Evolutionary conservation across 2,113 vertebrate genomes (phyloP).

Genomic region (Serilophus lunatus): DNA sequence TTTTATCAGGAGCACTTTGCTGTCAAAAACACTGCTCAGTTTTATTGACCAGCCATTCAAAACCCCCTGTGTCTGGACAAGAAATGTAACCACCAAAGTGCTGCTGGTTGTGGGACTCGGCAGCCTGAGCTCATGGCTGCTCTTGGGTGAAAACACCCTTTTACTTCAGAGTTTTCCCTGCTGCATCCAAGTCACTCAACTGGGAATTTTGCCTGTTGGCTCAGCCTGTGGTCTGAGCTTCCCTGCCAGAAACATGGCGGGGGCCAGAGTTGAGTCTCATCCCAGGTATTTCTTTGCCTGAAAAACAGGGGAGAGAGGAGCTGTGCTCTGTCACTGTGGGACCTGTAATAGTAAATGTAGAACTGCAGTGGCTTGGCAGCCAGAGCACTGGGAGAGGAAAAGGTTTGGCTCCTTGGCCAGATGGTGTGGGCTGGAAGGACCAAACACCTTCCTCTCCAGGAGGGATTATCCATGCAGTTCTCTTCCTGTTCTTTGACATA

Average conservation of each 20-base stretch:
- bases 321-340: not conserved
- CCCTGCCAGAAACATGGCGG: not conserved
- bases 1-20: not conserved
- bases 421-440: not conserved
- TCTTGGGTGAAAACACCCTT: not conserved
- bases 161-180: not conserved
- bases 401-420: not conserved
- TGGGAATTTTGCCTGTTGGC: not conserved
- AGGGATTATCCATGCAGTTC: not conserved
- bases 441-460: not conserved
- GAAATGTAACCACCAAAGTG: not conserved
- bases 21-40: not conserved
- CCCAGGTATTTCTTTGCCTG: not conserved
- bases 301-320: not conserved
- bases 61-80: not conserved
- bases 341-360: accelerated
- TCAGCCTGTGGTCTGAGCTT: not conserved
- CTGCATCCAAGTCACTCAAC: not conserved
- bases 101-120: not conserved
- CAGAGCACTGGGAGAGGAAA: not conserved
- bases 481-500: accelerated
- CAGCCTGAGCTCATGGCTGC: not conserved
- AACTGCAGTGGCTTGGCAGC: not conserved
- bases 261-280: not conserved
- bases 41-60: not conserved